Evolutionary conservation across 2,113 vertebrate species (phyloP), one percentile per base, ranked within the genome.

Genomic region (Sebastes schlegelii): DNA sequence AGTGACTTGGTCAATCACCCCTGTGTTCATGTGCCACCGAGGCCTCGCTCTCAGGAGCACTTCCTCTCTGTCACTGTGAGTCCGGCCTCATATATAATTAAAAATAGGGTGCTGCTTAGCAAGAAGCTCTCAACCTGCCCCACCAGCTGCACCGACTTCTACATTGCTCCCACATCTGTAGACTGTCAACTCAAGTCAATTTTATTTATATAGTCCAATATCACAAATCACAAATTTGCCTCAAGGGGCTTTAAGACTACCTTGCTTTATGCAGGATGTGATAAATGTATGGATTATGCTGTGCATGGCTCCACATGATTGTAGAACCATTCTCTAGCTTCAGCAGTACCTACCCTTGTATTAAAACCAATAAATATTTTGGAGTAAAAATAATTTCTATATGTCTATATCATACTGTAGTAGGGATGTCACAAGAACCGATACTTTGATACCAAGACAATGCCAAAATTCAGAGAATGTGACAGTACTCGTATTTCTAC

Each of bases 61-160:
- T 80, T 81, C 68, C 73, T 86, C 83, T 85, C 89, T 87, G 88
- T 93, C 88, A 82, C 76, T 72, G 75, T 82, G 90, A 90, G 79
- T 91, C 86, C 77, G 69, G 80, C 75, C 81, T 93, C 91, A 94
- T 95, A 77, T 91, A 93, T 91, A 88, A 91, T 93, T 94, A 76
- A 93, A 87, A 88, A 58, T 3, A 82, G 62, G 89, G 85, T 68
- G 80, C 73, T 79, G 82, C 88, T 91, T 75, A 85, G 90, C 71
- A 85, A 91, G 85, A 77, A 66, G 73, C 77, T 82, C 80, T 83
- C 85, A 77, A 85, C 89, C 86, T 79, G 66, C 66, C 69, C 80
- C 61, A 76, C 64, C 72, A 80, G 84, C 74, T 63, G 73, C 79
- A 80, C 82, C 64, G 85, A 78, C 83, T 65, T 83, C 64, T 52